A percentile compares a stretch with the other conserved stretches of the same genome.
Evolutionary conservation across 1,140 invertebrate genomes (phyloP).

Genomic region (Habropoda laboriosa): DNA sequence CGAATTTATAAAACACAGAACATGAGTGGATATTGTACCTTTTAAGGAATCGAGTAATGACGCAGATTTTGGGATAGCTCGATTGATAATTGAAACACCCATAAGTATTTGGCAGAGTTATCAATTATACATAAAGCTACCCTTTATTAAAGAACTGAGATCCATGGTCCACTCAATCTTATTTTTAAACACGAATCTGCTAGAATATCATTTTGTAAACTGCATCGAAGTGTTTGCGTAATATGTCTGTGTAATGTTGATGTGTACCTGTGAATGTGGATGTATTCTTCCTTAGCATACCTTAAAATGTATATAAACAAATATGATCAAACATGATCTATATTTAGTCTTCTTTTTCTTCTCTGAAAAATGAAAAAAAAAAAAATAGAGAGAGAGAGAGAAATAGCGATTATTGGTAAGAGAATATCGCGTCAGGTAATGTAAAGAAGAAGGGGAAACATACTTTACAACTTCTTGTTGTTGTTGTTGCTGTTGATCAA

Average conservation of each 20-base stretch:
- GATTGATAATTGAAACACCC: constrained; percentile 48
- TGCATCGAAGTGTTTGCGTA: constrained; percentile 53
- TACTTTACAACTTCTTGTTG: constrained; percentile 76
- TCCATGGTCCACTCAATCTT: constrained; percentile 66
- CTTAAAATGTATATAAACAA: constrained; percentile 78
- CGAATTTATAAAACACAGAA: constrained; percentile 14
- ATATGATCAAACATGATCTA: constrained; percentile 70
- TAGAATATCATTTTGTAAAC: constrained; percentile 64
- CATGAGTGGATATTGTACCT: constrained; percentile 20
- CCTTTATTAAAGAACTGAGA: constrained; percentile 55
- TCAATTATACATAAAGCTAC: constrained; percentile 59
- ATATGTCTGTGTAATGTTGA: constrained; percentile 57
- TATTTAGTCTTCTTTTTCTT: constrained; percentile 78
- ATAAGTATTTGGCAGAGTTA: constrained; percentile 39
- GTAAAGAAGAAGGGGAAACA: constrained; percentile 33
- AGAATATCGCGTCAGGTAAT: no score
- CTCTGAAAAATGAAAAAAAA: constrained; percentile 67
- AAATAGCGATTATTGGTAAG: background rate
- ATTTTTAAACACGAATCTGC: constrained; percentile 64
- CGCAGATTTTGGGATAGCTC: constrained; percentile 34
- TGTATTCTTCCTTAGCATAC: constrained; percentile 62
- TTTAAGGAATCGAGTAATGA: constrained; percentile 37
- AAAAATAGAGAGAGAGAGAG: background rate
- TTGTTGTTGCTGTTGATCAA: constrained; percentile 74
- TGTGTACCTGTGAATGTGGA: constrained; percentile 64